A percentile compares a stretch with the other conserved stretches of the same genome.
Conservation (phyloP, 2,797 vertebrate species). For the Brachyrhaphis roseni region DNA sequence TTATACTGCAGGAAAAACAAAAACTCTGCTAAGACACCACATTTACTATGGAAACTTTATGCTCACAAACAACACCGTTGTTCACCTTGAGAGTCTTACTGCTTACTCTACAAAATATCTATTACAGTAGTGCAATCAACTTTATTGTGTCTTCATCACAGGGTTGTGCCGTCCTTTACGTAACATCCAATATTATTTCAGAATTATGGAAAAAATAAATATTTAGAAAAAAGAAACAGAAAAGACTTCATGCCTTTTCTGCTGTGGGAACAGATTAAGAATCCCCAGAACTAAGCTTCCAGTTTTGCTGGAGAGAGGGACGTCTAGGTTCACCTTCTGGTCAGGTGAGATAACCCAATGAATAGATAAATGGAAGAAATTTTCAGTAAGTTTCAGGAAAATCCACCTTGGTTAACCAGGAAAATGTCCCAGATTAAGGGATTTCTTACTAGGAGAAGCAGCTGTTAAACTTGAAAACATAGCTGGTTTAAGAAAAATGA, state of each 20-base stretch:
- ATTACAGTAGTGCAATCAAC: not conserved
- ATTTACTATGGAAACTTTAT: not conserved
- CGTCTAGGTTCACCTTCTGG: not conserved
- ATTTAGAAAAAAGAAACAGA: no score
- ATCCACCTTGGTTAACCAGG: not conserved
- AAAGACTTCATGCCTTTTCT: not conserved
- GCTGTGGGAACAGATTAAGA: not conserved
- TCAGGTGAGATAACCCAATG: no score
- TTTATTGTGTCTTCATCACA: not conserved
- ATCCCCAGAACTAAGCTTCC: not conserved
- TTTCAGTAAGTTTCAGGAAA: not conserved
- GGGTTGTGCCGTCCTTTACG: no score
- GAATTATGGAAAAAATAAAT: no score
- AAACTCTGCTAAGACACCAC: not conserved
- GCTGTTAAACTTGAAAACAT: not conserved
- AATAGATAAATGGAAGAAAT: not conserved
- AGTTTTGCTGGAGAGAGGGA: not conserved
- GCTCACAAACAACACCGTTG: not conserved
- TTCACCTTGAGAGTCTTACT: not conserved
- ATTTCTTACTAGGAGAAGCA: not conserved
- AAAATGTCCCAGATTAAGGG: not conserved
- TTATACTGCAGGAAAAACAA: not conserved
- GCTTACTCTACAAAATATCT: not conserved
- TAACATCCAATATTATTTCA: no score
- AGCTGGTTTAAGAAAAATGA: not conserved